Evolutionary conservation across 2,113 vertebrate genomes (phyloP), one percentile per base, ranked within the genome.

Genomic region (Amphilophus citrinellus): DNA sequence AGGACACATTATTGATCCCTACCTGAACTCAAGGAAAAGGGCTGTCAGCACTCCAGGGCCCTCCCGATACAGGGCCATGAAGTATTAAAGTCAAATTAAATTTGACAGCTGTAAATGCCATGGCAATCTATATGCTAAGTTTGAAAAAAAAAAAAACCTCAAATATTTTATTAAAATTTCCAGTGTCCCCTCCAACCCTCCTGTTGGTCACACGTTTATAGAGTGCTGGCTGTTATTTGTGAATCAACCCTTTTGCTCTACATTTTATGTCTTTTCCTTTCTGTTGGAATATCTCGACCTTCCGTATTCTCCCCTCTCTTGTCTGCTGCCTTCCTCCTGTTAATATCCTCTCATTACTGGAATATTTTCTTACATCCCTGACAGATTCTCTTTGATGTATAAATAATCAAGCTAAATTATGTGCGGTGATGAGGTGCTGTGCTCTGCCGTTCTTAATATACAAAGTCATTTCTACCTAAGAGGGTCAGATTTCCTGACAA

Each of bases 1-100:
- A 98, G 97, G 97, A 97, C 98, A 98, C 97, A 97, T 98, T 98
- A 99, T 99, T 95, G 98, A 99, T 99, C 97, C 95, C 95, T 97
- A 97, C 97, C 97, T 98, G 96, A 97, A 97, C 97, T 95, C 94
- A 96, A 96, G 96, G 96, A 97, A 98, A 98, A 97, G 97, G 96
- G 96, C 96, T 97, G 96, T 96, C 96, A 96, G 96, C 97, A 96
- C 96, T 96, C 95, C 93, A 35, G 92, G 95, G 97, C 95, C 96
- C 95, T 97, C 96, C 97, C 96, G 96, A 95, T 95, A 96, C 95
- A 89, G 94, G 78, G 94, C 95, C 97, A 91, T 98, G 98, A 99
- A 98, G 97, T 99, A 99, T 99, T 99, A 99, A 98, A 98, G 97
- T 95, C 97, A 98, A 98, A 99, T 99, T 98, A 98, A 97, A 98